phyloP scores from a whole-genome alignment of 1,140 invertebrate species.

The Paraescarpia echinospica region DNA sequence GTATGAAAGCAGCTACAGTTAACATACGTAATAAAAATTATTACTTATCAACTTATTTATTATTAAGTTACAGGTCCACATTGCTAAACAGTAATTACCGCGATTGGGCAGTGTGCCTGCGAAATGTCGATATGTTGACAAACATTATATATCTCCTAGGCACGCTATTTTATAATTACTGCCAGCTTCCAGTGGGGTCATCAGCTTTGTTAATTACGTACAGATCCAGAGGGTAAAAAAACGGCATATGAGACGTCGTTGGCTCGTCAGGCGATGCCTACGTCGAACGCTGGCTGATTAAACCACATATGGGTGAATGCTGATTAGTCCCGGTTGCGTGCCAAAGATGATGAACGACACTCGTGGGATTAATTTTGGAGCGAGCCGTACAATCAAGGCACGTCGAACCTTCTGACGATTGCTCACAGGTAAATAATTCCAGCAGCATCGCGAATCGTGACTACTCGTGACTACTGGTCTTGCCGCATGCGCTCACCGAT shows the following conservation, averaged over 20 bases:
- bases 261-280: not conserved
- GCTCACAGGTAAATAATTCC: not conserved
- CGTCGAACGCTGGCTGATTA: not conserved
- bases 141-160: not conserved
- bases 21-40: not conserved
- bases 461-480: no score
- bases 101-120: not conserved
- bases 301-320: not conserved
- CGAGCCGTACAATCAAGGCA: not conserved
- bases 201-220: not conserved
- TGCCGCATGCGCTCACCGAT: no score
- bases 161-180: not conserved
- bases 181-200: not conserved
- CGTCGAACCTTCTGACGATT: not conserved
- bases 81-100: no score
- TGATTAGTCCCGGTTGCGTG: not conserved
- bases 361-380: not conserved
- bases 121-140: not conserved
- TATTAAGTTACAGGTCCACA: not conserved
- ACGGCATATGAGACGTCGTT: not conserved
- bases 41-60: not conserved
- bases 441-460: not conserved
- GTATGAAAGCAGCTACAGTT: not conserved
- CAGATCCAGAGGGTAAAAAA: not conserved
- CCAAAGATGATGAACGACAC: not conserved